phyloP scores from a whole-genome alignment of 2,888 invertebrate genomes.

The Rhyacophila evoluta region DNA sequence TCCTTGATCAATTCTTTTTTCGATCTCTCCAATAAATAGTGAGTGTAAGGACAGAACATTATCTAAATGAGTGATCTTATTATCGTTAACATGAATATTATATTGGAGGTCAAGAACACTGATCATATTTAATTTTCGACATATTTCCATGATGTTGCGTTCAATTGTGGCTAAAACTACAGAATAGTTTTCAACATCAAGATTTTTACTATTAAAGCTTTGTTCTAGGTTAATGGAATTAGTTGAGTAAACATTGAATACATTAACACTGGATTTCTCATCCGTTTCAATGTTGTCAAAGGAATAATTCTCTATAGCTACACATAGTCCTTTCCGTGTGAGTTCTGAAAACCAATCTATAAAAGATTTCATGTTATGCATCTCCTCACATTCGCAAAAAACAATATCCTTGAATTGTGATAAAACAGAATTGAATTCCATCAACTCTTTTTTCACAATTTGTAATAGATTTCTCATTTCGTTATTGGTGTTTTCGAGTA shows the following conservation, averaged over 20 bases:
- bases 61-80: background rate
- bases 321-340: background rate
- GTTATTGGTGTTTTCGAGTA: conserved; percentile 60
- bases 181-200: background rate
- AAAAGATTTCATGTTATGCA: background rate
- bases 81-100: background rate
- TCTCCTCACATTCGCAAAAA: background rate
- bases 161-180: background rate
- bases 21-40: background rate
- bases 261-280: background rate
- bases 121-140: background rate
- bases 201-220: background rate
- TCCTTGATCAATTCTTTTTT: background rate
- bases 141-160: background rate
- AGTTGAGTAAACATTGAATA: too few species aligned
- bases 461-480: conserved; percentile 60
- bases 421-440: background rate
- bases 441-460: conserved; percentile 48
- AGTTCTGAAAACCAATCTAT: background rate
- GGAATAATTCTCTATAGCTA: background rate
- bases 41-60: background rate
- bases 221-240: background rate
- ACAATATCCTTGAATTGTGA: background rate
- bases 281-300: background rate
- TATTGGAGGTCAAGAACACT: background rate